Percentiles rank a stretch among this genome's conserved stretches.
phyloP scores from a whole-genome alignment of 1,140 invertebrate species.

The Danaus plexippus region DNA sequence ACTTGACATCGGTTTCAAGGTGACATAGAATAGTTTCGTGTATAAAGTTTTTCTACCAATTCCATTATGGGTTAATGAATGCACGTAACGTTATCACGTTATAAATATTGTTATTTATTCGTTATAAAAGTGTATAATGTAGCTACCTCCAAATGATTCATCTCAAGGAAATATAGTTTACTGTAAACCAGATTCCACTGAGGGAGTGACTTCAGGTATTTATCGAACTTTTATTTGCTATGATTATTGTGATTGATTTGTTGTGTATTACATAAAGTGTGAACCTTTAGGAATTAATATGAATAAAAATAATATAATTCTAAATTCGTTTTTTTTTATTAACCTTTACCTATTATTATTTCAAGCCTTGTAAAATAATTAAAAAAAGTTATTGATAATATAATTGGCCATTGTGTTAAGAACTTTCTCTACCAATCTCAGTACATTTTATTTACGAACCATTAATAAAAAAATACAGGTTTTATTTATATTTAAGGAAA shows the following conservation, averaged over 20 bases:
- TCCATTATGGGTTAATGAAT: constrained; percentile 28
- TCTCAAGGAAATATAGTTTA: constrained; percentile 46
- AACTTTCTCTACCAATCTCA: too few relatives aligned
- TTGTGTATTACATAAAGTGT: constrained; percentile 42
- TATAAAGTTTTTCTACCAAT: constrained; percentile 32
- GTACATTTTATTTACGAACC: too few relatives aligned
- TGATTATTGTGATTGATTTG: constrained; percentile 30
- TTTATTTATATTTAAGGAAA: too few relatives aligned
- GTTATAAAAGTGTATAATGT: constrained; percentile 45
- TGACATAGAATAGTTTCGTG: constrained; percentile 54
- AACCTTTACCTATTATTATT: not conserved
- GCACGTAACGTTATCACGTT: constrained; percentile 47
- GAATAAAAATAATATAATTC: constrained; percentile 28
- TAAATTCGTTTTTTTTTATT: constrained; percentile 28
- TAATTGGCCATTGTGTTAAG: too few relatives aligned
- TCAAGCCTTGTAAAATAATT: too few relatives aligned
- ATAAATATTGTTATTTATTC: constrained; percentile 38
- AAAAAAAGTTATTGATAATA: too few relatives aligned
- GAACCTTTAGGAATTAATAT: constrained; percentile 43
- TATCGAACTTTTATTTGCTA: constrained; percentile 55
- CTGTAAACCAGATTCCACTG: constrained; percentile 57
- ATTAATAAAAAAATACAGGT: too few relatives aligned
- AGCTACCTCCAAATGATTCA: constrained; percentile 49
- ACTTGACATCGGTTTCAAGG: constrained; percentile 47
- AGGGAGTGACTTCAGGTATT: constrained; percentile 65